phyloP scores from a whole-genome alignment of 2,888 invertebrate genomes.

The Leptura quadrifasciata region DNA sequence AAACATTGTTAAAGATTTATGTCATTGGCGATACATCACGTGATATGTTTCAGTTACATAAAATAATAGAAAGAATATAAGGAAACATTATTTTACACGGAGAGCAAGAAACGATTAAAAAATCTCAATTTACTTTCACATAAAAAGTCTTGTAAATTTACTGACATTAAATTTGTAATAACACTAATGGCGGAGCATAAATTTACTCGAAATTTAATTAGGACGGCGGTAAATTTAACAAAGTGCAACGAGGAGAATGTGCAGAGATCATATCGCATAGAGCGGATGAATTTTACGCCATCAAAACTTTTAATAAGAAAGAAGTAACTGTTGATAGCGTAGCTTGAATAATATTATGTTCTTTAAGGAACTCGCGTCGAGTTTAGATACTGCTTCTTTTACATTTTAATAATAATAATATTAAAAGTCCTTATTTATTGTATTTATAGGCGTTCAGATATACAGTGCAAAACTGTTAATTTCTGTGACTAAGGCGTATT shows the following conservation, averaged over 20 bases:
- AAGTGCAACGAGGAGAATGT: neutral
- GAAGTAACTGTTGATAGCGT: neutral
- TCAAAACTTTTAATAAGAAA: neutral
- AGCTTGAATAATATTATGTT: neutral
- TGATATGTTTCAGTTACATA: no score
- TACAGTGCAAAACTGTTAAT: no score
- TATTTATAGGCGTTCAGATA: no score
- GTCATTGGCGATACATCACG: no score
- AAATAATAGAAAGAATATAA: no score
- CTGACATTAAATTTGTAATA: neutral
- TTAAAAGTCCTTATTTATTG: no score
- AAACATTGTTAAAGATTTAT: no score
- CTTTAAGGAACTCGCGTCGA: no score
- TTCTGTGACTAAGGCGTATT: no score
- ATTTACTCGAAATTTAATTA: neutral
- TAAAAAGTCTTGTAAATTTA: neutral
- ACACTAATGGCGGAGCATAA: neutral
- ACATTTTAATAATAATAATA: no score
- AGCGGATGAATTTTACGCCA: neutral
- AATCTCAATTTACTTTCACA: neutral
- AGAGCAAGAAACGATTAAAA: neutral
- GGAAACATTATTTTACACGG: no score
- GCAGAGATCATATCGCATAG: neutral
- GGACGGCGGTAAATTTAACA: neutral
- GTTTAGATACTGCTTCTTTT: neutral